These are phyloP conservation scores for Actinernus sp. DNA, from an alignment of 92 coral and sea anemone species.

Conservation along the genomic window DNA sequence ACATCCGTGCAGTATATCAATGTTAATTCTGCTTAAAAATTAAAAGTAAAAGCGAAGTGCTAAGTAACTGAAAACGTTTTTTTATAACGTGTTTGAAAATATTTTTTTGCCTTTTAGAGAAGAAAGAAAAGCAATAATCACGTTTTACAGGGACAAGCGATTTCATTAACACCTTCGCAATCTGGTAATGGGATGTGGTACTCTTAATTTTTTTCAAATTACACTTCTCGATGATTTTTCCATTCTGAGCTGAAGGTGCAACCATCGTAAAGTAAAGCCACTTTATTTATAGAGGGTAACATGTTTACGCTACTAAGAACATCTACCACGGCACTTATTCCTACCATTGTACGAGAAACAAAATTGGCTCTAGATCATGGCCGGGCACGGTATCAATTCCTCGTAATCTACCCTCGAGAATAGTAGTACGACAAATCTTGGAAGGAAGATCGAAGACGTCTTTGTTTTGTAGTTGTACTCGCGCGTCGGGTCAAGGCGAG, in stretches of 20 bases:
- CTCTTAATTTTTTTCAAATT: neutral
- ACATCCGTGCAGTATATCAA: too few relatives aligned
- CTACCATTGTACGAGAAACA: too few relatives aligned
- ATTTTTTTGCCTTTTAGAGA: conserved; percentile 52
- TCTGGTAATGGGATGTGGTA: conserved; percentile 11
- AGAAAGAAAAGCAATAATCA: conserved; percentile 62
- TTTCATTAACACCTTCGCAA: conserved; percentile 76
- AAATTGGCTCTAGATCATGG: too few relatives aligned
- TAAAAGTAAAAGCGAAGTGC: too few relatives aligned
- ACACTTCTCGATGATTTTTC: too few relatives aligned
- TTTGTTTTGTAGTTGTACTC: neutral
- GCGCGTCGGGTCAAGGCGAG: neutral
- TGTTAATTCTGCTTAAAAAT: too few relatives aligned
- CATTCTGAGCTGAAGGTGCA: too few relatives aligned
- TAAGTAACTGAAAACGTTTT: neutral
- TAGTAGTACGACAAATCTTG: neutral
- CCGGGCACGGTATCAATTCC: neutral
- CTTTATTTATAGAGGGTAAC: too few relatives aligned
- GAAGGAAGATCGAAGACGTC: neutral
- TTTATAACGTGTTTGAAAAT: conserved; percentile 6
- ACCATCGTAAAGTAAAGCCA: too few relatives aligned
- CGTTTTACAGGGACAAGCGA: conserved; percentile 62
- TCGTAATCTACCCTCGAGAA: too few relatives aligned
- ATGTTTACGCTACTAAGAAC: too few relatives aligned
- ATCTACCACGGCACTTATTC: too few relatives aligned